Evolutionary conservation across 2,797 vertebrate species (phyloP), one percentile per base, ranked within the genome.

Genomic region (Tamandua tetradactyla): DNA sequence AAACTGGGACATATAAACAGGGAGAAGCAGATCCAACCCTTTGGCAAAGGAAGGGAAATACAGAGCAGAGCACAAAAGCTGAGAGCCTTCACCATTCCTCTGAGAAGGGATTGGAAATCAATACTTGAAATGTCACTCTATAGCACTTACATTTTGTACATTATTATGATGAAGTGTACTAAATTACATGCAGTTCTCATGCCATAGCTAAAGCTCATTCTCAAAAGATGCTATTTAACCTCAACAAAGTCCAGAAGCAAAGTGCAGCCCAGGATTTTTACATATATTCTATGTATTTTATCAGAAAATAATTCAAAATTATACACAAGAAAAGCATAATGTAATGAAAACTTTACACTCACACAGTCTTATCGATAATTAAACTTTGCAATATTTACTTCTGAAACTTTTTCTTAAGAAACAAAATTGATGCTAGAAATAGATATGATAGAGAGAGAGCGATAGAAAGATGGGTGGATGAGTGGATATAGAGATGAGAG

Each of bases 1-100:
- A 95, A 97, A 86, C 49, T 35, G 32, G 80, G 90, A 69, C 94
- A 57, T 66, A 27, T 0, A 0, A 25, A 40, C 47, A 37, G 49
- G 57, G 30, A 10, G 23, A 62, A 40, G 30, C 30, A 66, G 72
- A 47, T 9, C 12, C 59, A 75, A 18, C 22, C 2, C n/a, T 78
- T 10, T 23, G 62, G 42, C 69, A 22, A 49, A 55, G 27, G 82
- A 88, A 64, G 35, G 64, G 55, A 18, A n/a, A 18, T 35, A 55
- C 35, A 59, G 49, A 27, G 14, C 0, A 23, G n/a, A 75, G 13
- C 2, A 20, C 55, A 55, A 91, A 75, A 12, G 6, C 79, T 11
- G 7, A 87, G 78, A 52, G 15, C 11, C 32, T 62, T 40, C 10
- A 0, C 71, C 15, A 0, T 12, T 30, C 7, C 75, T 37, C 64